Base-by-base conservation (phyloP, 2,113 vertebrate genomes). In the Ramphastos sulfuratus region DNA sequence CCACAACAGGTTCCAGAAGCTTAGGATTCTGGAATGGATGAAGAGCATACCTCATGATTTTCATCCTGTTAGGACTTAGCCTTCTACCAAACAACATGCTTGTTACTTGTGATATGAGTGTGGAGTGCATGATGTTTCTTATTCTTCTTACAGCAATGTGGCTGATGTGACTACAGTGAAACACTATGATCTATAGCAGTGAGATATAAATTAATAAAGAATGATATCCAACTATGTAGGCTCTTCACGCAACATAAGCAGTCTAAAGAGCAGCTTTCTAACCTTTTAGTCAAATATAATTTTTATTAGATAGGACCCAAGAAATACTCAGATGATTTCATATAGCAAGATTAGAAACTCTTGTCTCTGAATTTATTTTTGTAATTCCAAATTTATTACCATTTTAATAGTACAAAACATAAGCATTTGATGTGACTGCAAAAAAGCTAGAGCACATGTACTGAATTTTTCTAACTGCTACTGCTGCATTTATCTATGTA, bases 161-260 rank as follows among this genome's bases (percentile, higher is more conserved):
- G 70, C 52, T 92, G 15, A 74, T 92, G 94, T 55, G 80, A 37
- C n/a, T 91, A 69, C 44, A 85, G 50, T 46, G 83, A 95, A 78
- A 7, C 48, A 74, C 31, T 67, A 24, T 71, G 37, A 87, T 80
- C 85, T 15, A 52, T 46, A 82, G 64, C 8, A 56, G 12, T 21
- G 10, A 27, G 20, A 27, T 73, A 33, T 78, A 92, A 85, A 42
- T 76, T 83, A 82, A 82, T 85, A 90, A 93, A 86, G 85, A 74
- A 76, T 70, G 66, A 64, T 52, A 83, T 9, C 10, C 1, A 4
- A 13, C 76, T 8, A 12, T 13, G 1, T 55, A 42, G 20, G 8
- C 3, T 69, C 4, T 63, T 87, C 44, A 13, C 28, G 33, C 3
- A 25, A 10, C 33, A 79, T 8, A 4, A 73, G 9, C 10, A 59